phyloP scores from a whole-genome alignment of 2,113 vertebrate genomes.

The Charadrius vociferus region DNA sequence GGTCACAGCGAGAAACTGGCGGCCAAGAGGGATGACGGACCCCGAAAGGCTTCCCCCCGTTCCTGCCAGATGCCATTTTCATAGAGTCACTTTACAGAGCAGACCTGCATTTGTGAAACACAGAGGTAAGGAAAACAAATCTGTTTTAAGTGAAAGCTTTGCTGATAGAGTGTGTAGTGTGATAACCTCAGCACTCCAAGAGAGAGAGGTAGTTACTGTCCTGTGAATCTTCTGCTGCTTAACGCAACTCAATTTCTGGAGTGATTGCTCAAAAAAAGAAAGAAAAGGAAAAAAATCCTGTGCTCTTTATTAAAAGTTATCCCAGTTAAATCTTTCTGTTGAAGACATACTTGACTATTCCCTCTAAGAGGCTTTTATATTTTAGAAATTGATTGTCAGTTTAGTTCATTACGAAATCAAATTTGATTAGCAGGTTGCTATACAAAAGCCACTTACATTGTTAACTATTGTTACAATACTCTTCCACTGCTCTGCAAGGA shows the following conservation, averaged over 20 bases:
- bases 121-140: constrained; percentile 34
- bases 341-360: constrained; percentile 49
- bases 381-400: constrained; percentile 79
- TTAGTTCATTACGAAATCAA: constrained; percentile 15
- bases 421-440: constrained; percentile 36
- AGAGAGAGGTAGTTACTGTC: constrained; percentile 56
- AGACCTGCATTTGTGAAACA: constrained; percentile 33
- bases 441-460: not conserved
- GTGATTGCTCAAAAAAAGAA: not conserved
- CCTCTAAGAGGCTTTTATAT: constrained; percentile 39
- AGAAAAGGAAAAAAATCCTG: not conserved
- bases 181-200: constrained; percentile 2
- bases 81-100: constrained; percentile 50
- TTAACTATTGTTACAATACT: not conserved
- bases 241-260: constrained; percentile 1
- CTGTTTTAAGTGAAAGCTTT: constrained; percentile 22
- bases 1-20: not conserved
- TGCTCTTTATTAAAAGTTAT: constrained; percentile 43
- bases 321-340: constrained; percentile 17
- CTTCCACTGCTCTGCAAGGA: not conserved
- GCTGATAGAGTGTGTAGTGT: constrained; percentile 35
- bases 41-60: not conserved
- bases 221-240: constrained; percentile 2
- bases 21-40: not conserved
- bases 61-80: constrained; percentile 48